Conservation (phyloP, 2,797 vertebrate genomes). For the Triplophysa yarkandensis region DNA sequence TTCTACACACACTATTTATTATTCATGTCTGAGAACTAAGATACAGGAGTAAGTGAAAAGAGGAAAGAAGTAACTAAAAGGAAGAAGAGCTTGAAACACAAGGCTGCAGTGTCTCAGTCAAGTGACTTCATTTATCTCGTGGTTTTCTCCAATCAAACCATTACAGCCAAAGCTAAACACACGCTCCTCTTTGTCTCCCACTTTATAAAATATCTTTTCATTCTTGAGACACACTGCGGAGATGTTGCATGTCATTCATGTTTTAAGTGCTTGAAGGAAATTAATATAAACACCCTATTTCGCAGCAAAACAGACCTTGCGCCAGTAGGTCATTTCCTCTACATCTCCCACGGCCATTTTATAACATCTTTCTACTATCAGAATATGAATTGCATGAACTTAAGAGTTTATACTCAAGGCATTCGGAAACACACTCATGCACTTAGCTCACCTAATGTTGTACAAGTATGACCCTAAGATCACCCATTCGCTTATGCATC, state of each 20-base stretch:
- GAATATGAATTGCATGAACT: neutral
- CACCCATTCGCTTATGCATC: conserved; percentile 30
- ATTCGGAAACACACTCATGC: neutral
- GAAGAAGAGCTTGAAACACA: conserved; percentile 56
- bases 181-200: neutral
- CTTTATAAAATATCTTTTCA: neutral
- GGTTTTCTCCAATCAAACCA: conserved; percentile 65
- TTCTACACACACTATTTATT: neutral
- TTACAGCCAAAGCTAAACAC: conserved; percentile 41
- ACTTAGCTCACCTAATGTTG: neutral
- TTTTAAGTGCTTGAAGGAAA: neutral
- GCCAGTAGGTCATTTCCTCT: neutral
- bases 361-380: neutral
- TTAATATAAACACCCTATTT: neutral
- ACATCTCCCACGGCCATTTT: neutral
- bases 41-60: neutral
- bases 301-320: neutral
- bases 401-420: conserved; percentile 7
- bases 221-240: neutral
- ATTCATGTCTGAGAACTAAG: neutral
- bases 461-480: conserved; percentile 18
- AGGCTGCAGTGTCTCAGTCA: conserved; percentile 71
- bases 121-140: conserved; percentile 71
- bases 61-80: neutral
- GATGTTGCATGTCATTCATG: neutral